Evolutionary conservation across 2,113 vertebrate species (phyloP).

Genomic region (Chaenocephalus aceratus): DNA sequence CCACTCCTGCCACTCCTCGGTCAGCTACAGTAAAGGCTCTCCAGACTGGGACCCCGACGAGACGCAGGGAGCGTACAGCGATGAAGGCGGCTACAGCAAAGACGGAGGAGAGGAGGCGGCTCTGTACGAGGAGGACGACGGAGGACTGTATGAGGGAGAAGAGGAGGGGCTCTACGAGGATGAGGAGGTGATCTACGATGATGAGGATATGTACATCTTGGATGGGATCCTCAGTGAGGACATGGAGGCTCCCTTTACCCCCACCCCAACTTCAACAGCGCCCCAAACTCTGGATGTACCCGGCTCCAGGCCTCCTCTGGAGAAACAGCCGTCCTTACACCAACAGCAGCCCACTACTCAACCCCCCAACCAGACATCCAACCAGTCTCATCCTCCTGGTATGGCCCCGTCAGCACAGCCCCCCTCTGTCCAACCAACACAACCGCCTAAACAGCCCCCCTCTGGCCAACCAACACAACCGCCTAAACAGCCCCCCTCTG

Average conservation of each 20-base stretch:
- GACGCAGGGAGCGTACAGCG: slow-evolving; percentile 88
- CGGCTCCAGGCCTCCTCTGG: slow-evolving; percentile 80
- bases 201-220: slow-evolving; percentile 82
- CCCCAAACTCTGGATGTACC: slow-evolving; percentile 53
- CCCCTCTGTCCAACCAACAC: slow-evolving; percentile 61
- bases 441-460: slow-evolving; percentile 63
- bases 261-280: slow-evolving; percentile 78
- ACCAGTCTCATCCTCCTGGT: slow-evolving; percentile 60
- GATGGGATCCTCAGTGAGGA: slow-evolving; percentile 82
- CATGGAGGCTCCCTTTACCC: slow-evolving; percentile 81
- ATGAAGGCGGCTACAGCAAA: slow-evolving; percentile 89
- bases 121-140: slow-evolving; percentile 85
- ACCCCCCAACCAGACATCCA: slow-evolving; percentile 60
- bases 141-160: slow-evolving; percentile 77
- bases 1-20: slow-evolving; percentile 97
- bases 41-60: slow-evolving; percentile 93
- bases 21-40: slow-evolving; percentile 94
- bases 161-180: slow-evolving; percentile 82
- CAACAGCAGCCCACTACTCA: slow-evolving; percentile 76
- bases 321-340: slow-evolving; percentile 83
- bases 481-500: slow-evolving; percentile 54
- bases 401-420: slow-evolving; percentile 52
- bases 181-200: slow-evolving; percentile 82
- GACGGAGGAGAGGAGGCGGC: slow-evolving; percentile 90
- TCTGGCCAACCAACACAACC: slow-evolving; percentile 64